Conservation (phyloP, 2,888 invertebrate genomes). For the Drosophila lutescens region DNA sequence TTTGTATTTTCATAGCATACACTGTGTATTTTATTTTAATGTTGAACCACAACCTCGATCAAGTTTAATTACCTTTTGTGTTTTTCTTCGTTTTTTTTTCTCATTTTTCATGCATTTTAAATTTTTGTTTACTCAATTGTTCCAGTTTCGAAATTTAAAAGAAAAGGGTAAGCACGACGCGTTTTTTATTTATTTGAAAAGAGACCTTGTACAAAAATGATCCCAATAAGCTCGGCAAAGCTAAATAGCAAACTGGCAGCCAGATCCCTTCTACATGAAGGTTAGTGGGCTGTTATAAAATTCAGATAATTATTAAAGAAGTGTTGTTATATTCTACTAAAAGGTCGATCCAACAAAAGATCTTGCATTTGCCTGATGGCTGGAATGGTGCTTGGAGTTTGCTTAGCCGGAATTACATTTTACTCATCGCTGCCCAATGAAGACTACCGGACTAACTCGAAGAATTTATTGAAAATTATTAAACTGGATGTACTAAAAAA, state of each 20-base stretch:
- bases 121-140: conserved; percentile 25
- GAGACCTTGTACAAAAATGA: conserved; percentile 15
- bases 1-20: no score
- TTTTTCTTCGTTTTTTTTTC: not conserved
- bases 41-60: not conserved
- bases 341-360: conserved; percentile 6
- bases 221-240: conserved; percentile 20
- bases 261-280: not conserved
- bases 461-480: conserved; percentile 3
- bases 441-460: not conserved
- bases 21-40: not conserved
- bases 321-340: not conserved
- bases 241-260: conserved; percentile 9
- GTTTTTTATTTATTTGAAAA: conserved; percentile 6
- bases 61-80: not conserved
- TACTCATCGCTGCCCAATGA: conserved; percentile 6
- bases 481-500: not conserved
- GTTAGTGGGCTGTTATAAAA: not conserved
- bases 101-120: conserved; percentile 8
- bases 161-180: not conserved
- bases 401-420: conserved; percentile 21
- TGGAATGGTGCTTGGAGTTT: conserved; percentile 11
- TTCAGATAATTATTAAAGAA: not conserved
- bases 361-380: not conserved
- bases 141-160: not conserved